Conservation (phyloP, 1,140 invertebrate genomes). For the Leptopilina boulardi region DNA sequence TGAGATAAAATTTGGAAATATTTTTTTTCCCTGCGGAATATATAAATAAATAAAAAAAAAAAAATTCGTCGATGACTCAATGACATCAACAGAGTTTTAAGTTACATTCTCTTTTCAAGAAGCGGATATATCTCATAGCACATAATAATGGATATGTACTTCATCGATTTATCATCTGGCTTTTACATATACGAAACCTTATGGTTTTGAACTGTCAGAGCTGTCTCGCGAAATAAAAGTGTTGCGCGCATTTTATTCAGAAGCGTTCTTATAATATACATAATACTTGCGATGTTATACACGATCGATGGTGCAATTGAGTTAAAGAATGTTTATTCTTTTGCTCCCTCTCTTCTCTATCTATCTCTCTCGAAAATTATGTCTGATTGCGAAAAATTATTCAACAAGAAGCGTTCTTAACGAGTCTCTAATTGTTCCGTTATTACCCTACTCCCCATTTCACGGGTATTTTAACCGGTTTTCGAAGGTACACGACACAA, state of each 20-base stretch:
- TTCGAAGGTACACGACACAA: background rate
- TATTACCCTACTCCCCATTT: slow-evolving; percentile 16
- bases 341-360: too few relatives aligned
- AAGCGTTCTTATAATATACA: slow-evolving; percentile 4
- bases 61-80: slow-evolving; percentile 3
- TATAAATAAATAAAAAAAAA: background rate
- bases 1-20: background rate
- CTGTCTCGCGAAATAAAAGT: slow-evolving; percentile 8
- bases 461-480: slow-evolving; percentile 12
- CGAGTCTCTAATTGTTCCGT: background rate
- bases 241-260: slow-evolving; percentile 9
- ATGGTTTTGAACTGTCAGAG: slow-evolving; percentile 8
- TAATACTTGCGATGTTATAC: background rate
- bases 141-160: slow-evolving; percentile 11
- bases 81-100: slow-evolving; percentile 2
- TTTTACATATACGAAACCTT: slow-evolving; percentile 18
- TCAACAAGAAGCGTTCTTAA: slow-evolving; percentile 11
- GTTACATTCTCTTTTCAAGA: slow-evolving; percentile 1
- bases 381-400: background rate
- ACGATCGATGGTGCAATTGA: background rate
- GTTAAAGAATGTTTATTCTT: background rate
- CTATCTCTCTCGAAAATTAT: too few relatives aligned
- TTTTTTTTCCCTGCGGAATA: background rate
- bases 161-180: slow-evolving; percentile 2
- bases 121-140: slow-evolving; percentile 17